These are phyloP conservation scores for Pholis gunnellus DNA, from an alignment of 2,113 vertebrate species.

Conservation along the genomic window DNA sequence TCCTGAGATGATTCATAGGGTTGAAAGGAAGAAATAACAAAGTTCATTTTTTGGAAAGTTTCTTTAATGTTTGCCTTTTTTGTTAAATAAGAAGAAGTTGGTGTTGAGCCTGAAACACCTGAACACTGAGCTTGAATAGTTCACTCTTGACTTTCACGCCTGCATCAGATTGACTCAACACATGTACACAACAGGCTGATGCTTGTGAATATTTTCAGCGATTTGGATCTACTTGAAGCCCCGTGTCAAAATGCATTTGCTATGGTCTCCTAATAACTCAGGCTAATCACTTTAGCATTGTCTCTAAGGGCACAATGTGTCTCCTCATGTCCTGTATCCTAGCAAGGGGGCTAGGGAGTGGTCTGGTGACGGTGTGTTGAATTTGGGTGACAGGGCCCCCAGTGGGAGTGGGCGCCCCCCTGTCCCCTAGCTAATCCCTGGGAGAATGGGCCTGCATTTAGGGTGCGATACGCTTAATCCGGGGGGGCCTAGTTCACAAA, in stretches of 20 bases:
- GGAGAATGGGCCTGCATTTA: constrained; percentile 81
- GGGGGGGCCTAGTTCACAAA: constrained; percentile 75
- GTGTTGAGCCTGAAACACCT: neutral
- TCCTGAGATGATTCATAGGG: neutral
- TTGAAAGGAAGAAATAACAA: neutral
- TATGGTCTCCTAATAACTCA: constrained; percentile 69
- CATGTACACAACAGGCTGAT: constrained; percentile 45
- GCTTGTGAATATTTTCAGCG: constrained; percentile 48
- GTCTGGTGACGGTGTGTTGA: constrained; percentile 71
- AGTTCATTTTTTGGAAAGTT: neutral
- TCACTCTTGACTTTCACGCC: neutral
- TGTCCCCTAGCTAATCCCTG: constrained; percentile 78
- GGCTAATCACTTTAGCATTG: constrained; percentile 76
- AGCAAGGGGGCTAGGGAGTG: constrained; percentile 44
- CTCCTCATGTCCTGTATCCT: constrained; percentile 58
- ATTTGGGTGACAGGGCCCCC: constrained; percentile 81
- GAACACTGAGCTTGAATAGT: neutral
- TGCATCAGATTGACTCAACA: constrained; percentile 26
- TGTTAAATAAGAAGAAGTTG: neutral
- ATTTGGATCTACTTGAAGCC: constrained; percentile 58
- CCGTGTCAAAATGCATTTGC: constrained; percentile 73
- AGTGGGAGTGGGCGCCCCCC: constrained; percentile 61
- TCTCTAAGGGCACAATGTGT: constrained; percentile 64
- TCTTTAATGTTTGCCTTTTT: neutral
- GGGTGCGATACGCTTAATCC: constrained; percentile 81